Evolutionary conservation across 2,797 vertebrate genomes (phyloP).

Genomic region (Falco biarmicus): DNA sequence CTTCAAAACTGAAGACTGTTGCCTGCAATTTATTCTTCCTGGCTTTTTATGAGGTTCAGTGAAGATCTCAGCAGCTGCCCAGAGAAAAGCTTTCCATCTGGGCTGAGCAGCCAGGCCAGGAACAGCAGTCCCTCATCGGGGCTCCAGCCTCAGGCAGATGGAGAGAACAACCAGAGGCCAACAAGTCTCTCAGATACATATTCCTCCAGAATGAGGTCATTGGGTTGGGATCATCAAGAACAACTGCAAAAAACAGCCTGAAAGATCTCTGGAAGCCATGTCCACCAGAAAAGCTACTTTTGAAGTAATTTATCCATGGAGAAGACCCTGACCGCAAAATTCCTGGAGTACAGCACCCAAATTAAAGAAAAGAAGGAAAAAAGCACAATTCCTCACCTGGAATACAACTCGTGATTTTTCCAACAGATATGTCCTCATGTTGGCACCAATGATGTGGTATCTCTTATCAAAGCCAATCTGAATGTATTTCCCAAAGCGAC

Average conservation of each 20-base stretch:
- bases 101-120: background rate
- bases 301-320: background rate
- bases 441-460: constrained; percentile 92
- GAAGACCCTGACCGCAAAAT: background rate
- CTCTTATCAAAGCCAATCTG: constrained; percentile 89
- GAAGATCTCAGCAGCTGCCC: background rate
- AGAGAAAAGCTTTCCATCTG: background rate
- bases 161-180: background rate
- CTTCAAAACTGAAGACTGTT: background rate
- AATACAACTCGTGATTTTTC: constrained; percentile 96
- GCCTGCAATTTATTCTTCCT: background rate
- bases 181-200: no score
- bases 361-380: background rate
- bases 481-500: constrained; percentile 96
- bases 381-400: constrained; percentile 79
- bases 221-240: background rate
- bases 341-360: background rate
- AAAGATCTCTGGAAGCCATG: background rate
- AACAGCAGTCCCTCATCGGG: fast-evolving
- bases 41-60: background rate
- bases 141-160: fast-evolving
- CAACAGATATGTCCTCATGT: constrained; percentile 93
- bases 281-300: background rate
- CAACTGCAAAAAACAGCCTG: background rate
- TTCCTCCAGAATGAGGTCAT: background rate